A percentile compares a stretch with the other conserved stretches of the same genome.
phyloP scores from a whole-genome alignment of 2,113 vertebrate genomes.

The Crotalus horridus region DNA sequence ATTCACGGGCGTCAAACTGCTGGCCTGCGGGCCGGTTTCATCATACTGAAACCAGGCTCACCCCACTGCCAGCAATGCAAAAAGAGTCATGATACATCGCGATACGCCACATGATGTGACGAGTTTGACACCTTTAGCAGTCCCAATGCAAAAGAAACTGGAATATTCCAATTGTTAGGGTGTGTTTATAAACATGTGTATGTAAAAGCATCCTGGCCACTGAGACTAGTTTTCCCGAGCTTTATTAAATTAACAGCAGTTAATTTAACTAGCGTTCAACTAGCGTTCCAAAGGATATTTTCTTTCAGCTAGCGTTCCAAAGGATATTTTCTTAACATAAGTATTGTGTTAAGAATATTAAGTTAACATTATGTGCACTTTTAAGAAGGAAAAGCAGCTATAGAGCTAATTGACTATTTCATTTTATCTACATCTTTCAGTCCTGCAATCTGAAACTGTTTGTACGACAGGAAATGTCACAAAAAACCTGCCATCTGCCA shows the following conservation, averaged over 20 bases:
- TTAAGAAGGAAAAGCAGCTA: constrained; percentile 1
- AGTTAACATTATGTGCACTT: not conserved
- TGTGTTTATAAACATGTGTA: not conserved
- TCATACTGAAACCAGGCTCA: no score
- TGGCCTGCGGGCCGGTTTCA: no score
- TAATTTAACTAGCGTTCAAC: not conserved
- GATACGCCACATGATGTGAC: no score
- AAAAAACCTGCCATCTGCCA: constrained; percentile 44
- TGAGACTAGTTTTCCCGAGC: not conserved
- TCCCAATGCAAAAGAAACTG: not conserved
- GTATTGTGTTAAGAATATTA: no score
- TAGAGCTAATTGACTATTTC: not conserved
- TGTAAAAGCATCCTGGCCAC: not conserved
- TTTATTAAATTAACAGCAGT: not conserved
- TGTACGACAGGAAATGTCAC: constrained; percentile 29
- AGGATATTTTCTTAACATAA: constrained; percentile 6
- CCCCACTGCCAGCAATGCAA: no score
- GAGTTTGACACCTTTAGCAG: not conserved
- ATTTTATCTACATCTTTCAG: constrained; percentile 3
- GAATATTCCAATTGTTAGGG: not conserved
- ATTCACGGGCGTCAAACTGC: not conserved
- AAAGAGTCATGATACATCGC: no score
- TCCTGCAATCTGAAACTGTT: not conserved
- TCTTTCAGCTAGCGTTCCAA: not conserved
- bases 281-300: not conserved